Base-by-base conservation (phyloP, 2,797 vertebrate species). In the Emydoidea blandingii region DNA sequence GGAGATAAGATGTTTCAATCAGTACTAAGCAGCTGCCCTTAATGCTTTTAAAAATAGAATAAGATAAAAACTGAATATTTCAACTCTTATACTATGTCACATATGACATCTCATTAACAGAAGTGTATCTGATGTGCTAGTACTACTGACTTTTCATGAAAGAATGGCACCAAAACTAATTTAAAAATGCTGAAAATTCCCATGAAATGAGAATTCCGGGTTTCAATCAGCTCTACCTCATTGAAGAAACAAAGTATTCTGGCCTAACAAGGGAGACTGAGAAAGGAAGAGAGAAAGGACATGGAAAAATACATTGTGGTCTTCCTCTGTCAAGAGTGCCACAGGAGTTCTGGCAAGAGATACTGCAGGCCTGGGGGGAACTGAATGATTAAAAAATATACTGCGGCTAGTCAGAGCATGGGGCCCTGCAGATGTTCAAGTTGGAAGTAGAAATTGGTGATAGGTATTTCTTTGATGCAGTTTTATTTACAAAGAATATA, bases 251-350 rank as follows among this genome's bases (percentile, higher is more conserved):
- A 18, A 74, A 74, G 7, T 44, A 44, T 74, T 37, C n/a, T 74
- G 23, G 37, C 5, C 23, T 74, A 74, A 41, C 68, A 74, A 44
- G 68, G 68, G 23, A 25, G 68, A 25, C 68, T 74, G 68, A 41
- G 37, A 56, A 56, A 41, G n/a, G 54, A 29, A 57, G 25, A 81
- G 14, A 81, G 2, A 0, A 0, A 8, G 18, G 3, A 1, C 44
- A 37, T 18, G 44, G 1, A 56, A 68, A 11, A 79, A 92, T 88
- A 79, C 50, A 2, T 41, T 41, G 3, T 37, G 14, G 0, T 11
- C 6, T 79, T 2, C 34, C 83, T 87, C n/a, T 90, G 11, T 27
- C 1, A 56, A 12, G 87, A 1, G 25, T 85, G 6, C 72, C 14
- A 47, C 4, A 2, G 23, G 21, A 44, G 9, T 41, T 72, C n/a